phyloP scores from a whole-genome alignment of 1,140 invertebrate genomes.

The Temnothorax longispinosus region DNA sequence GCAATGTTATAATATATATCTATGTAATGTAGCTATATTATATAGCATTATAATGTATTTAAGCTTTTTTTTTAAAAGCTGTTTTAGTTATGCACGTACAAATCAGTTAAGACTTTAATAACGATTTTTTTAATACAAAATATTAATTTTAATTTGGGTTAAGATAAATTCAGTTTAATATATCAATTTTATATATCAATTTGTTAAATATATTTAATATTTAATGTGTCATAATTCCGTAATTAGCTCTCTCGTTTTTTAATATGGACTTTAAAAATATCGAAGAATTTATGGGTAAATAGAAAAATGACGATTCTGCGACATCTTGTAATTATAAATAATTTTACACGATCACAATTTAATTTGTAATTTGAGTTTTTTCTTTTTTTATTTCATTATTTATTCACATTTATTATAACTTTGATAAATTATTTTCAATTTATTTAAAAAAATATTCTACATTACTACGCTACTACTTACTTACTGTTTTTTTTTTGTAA shows the following conservation, averaged over 20 bases:
- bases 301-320: too few species aligned
- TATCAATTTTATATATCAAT: neutral
- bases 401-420: neutral
- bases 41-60: neutral
- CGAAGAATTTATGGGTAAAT: too few species aligned
- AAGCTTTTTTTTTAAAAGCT: neutral
- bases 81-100: neutral
- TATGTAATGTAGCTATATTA: neutral
- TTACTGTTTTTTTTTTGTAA: neutral
- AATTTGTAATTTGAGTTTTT: neutral
- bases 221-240: neutral
- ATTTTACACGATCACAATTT: neutral
- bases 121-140: neutral
- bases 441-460: neutral
- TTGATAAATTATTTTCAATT: neutral
- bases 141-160: neutral
- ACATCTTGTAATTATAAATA: neutral
- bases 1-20: neutral
- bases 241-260: too few species aligned
- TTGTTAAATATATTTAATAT: neutral
- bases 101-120: neutral
- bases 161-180: neutral
- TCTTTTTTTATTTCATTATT: neutral
- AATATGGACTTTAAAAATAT: too few species aligned
- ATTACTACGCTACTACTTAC: neutral